Percentiles rank a stretch among this genome's conserved stretches.
These are phyloP conservation scores for Amphimallon solstitiale DNA, from an alignment of 2,888 invertebrate genomes.

Conservation along the genomic window DNA sequence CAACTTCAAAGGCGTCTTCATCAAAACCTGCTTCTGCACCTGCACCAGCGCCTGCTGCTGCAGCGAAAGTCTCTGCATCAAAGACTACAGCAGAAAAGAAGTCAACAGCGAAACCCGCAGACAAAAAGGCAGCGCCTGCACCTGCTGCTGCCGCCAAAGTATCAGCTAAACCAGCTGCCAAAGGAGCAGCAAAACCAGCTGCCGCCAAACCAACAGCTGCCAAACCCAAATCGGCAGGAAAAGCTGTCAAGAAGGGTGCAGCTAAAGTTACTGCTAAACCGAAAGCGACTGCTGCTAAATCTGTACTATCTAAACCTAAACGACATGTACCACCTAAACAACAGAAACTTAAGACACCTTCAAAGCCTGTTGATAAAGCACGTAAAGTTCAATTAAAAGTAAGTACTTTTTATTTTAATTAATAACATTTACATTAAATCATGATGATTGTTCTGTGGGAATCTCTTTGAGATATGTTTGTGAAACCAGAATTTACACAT, in stretches of 20 bases:
- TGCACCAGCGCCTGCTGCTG: constrained; percentile 59
- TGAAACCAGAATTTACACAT: constrained; percentile 56
- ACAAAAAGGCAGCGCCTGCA: constrained; percentile 67
- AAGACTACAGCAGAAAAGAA: constrained; percentile 58
- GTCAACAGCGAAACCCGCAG: constrained; percentile 50
- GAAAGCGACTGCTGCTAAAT: constrained; percentile 55
- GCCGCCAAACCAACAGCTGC: constrained; percentile 65
- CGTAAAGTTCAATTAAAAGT: constrained; percentile 89
- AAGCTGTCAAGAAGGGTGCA: constrained; percentile 57
- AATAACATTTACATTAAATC: background rate
- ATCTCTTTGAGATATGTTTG: constrained; percentile 65
- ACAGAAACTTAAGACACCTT: constrained; percentile 42
- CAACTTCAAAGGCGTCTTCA: constrained; percentile 56
- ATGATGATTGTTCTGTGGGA: constrained; percentile 66
- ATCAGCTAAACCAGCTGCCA: constrained; percentile 63
- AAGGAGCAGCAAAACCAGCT: constrained; percentile 65
- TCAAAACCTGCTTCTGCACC: constrained; percentile 59
- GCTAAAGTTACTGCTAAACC: constrained; percentile 62
- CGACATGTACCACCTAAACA: constrained; percentile 66
- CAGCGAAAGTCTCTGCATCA: constrained; percentile 63
- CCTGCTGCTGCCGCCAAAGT: constrained; percentile 38
- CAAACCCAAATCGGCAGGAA: constrained; percentile 63
- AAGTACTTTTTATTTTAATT: constrained; percentile 38
- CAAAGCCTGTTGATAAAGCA: constrained; percentile 75
- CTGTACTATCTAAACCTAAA: constrained; percentile 60